Evolutionary conservation across 2,113 vertebrate species (phyloP).

Genomic region (Coptodon bakossiorum): DNA sequence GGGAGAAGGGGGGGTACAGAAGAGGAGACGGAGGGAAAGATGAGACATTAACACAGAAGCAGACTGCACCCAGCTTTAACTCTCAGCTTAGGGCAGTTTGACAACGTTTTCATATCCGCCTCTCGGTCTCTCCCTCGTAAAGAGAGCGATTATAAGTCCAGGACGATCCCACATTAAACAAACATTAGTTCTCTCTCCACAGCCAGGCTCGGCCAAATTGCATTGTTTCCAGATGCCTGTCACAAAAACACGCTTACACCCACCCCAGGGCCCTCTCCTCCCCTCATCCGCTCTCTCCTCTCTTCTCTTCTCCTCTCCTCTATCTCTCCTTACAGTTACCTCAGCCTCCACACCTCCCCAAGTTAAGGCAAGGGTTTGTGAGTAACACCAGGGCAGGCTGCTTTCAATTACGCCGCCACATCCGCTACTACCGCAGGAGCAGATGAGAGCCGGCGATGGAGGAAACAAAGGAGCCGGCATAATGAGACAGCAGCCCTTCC

Average conservation of each 20-base stretch:
- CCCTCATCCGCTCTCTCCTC: neutral
- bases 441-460: neutral
- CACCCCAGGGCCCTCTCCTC: neutral
- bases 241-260: constrained; percentile 35
- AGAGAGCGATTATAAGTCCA: constrained; percentile 84
- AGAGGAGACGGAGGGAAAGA: neutral
- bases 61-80: constrained; percentile 20
- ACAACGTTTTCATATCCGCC: constrained; percentile 76
- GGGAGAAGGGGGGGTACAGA: neutral
- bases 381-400: constrained; percentile 75
- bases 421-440: neutral
- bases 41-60: constrained; percentile 16
- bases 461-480: neutral
- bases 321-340: neutral
- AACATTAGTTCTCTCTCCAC: constrained; percentile 73
- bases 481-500: neutral
- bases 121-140: constrained; percentile 61
- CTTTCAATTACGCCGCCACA: constrained; percentile 74
- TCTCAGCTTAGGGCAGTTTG: constrained; percentile 31
- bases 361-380: constrained; percentile 63
- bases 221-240: constrained; percentile 92
- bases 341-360: constrained; percentile 26
- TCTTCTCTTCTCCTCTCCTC: neutral
- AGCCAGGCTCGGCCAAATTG: constrained; percentile 74
- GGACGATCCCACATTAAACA: constrained; percentile 89